A percentile compares a stretch with the other conserved stretches of the same genome.
Conservation (phyloP, 2,888 invertebrate genomes). For the Escarpia spicata region DNA sequence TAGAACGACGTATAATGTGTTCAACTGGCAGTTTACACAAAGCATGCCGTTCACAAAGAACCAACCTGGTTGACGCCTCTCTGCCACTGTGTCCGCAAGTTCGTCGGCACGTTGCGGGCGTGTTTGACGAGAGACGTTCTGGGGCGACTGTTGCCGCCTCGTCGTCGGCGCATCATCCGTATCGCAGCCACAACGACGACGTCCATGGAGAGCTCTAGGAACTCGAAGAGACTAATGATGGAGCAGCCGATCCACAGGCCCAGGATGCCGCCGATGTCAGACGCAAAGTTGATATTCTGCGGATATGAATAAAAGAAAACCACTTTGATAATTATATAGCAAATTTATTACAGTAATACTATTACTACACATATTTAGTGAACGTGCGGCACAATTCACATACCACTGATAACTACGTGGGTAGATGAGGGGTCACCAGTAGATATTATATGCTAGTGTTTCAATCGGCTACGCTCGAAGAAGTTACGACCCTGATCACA, state of each 20-base stretch:
- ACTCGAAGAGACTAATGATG: neutral
- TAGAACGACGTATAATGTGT: too few relatives aligned
- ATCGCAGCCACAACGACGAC: neutral
- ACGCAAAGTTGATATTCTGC: neutral
- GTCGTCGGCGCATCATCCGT: neutral
- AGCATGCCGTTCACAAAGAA: neutral
- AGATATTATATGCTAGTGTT: too few relatives aligned
- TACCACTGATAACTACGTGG: too few relatives aligned
- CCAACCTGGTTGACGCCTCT: neutral
- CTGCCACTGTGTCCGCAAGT: neutral
- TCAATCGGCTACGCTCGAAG: too few relatives aligned
- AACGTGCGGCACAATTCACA: too few relatives aligned
- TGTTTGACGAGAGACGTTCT: neutral
- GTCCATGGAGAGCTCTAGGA: neutral
- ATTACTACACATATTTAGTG: too few relatives aligned
- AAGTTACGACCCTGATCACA: too few relatives aligned
- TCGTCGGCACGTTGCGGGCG: neutral
- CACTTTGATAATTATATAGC: neutral
- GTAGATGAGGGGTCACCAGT: too few relatives aligned
- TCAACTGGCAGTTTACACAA: too few relatives aligned
- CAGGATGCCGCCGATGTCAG: neutral
- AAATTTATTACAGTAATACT: too few relatives aligned
- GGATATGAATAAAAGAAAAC: neutral
- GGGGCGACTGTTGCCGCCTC: neutral
- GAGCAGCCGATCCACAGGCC: slow-evolving; percentile 4